These are phyloP conservation scores for Leucoma salicis DNA, from an alignment of 2,888 invertebrate genomes.

Conservation along the genomic window DNA sequence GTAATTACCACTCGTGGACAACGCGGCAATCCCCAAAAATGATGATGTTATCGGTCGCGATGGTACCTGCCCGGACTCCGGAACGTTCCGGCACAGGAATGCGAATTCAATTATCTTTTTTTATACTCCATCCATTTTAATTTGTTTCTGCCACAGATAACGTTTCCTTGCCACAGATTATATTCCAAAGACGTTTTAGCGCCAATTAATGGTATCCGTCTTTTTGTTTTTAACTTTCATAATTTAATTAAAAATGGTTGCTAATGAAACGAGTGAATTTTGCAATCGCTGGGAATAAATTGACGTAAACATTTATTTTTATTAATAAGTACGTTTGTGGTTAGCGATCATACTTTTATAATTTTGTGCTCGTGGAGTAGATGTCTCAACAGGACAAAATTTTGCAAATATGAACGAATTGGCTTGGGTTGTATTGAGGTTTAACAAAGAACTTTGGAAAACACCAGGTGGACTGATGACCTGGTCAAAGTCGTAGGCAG, in stretches of 20 bases:
- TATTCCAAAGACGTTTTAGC: conserved; percentile 19
- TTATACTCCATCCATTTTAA: conserved; percentile 26
- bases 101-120: conserved; percentile 43
- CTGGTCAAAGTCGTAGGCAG: too few relatives aligned
- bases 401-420: too few relatives aligned
- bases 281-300: neutral
- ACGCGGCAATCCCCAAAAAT: conserved; percentile 18
- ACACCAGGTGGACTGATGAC: too few relatives aligned
- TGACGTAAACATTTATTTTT: neutral
- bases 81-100: conserved; percentile 30
- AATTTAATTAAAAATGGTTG: neutral
- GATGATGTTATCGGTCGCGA: conserved; percentile 12
- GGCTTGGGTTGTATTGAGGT: too few relatives aligned
- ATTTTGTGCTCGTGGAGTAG: too few relatives aligned
- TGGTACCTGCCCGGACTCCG: conserved; percentile 27
- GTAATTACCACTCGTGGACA: conserved; percentile 10
- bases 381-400: too few relatives aligned
- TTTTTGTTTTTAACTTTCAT: neutral
- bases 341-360: too few relatives aligned
- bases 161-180: conserved; percentile 15
- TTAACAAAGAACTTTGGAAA: too few relatives aligned
- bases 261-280: neutral
- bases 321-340: too few relatives aligned
- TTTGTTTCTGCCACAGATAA: conserved; percentile 26
- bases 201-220: conserved; percentile 18